These are phyloP conservation scores for Kradibia gibbosae DNA, from an alignment of 1,140 invertebrate genomes.

Conservation along the genomic window DNA sequence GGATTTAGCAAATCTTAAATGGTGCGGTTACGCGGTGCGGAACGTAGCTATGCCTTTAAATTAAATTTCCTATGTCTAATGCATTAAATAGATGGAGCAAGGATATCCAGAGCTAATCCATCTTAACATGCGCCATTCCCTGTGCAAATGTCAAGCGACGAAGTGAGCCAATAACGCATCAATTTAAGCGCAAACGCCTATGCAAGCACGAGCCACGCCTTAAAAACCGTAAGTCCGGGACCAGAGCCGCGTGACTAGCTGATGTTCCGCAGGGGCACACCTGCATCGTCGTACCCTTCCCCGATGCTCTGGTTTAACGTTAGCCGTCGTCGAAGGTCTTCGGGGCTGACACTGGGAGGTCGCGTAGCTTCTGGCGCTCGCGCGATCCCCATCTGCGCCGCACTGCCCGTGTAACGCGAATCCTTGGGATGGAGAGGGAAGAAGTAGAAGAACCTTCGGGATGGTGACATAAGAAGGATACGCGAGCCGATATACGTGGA, in stretches of 20 bases:
- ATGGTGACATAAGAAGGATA: neutral
- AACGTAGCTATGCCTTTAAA: too few relatives aligned
- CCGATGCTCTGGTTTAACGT: too few relatives aligned
- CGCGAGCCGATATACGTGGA: slow-evolving; percentile 34
- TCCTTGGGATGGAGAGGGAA: neutral
- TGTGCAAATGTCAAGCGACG: neutral
- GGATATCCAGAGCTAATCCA: too few relatives aligned
- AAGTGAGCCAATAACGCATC: neutral
- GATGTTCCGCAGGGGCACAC: slow-evolving; percentile 26
- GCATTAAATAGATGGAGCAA: too few relatives aligned
- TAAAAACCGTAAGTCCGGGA: neutral
- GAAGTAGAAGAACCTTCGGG: neutral
- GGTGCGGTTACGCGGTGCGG: too few relatives aligned
- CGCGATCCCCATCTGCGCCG: too few relatives aligned
- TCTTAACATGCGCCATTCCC: neutral
- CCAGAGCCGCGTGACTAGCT: neutral
- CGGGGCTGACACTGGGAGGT: neutral
- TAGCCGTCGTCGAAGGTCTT: neutral
- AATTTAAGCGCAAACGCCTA: neutral
- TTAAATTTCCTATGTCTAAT: too few relatives aligned
- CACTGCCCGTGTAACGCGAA: neutral
- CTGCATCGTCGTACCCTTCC: neutral
- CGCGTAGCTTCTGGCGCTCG: neutral
- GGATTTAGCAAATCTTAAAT: too few relatives aligned
- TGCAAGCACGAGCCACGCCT: slow-evolving; percentile 1